phyloP scores from a whole-genome alignment of 2,888 invertebrate species.

The Aporophyla lueneburgensis region DNA sequence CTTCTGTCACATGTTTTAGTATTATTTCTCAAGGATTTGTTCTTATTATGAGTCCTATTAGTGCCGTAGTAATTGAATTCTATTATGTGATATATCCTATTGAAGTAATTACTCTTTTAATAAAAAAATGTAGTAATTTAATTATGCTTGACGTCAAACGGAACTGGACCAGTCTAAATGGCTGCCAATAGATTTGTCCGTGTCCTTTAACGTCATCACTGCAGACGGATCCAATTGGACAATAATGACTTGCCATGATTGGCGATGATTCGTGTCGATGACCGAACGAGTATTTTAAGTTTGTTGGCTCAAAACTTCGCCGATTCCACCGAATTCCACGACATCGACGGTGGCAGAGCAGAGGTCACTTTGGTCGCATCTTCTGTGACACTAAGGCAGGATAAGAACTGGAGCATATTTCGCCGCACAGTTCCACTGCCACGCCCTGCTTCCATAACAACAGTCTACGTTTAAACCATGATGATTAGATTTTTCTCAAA shows the following conservation, averaged over 20 bases:
- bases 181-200: background rate
- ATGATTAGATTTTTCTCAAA: background rate
- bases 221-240: background rate
- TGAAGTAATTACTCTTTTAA: conserved; percentile 36
- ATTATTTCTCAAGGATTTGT: conserved; percentile 41
- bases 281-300: too few relatives aligned
- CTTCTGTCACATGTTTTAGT: conserved; percentile 3
- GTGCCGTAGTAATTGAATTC: conserved; percentile 51
- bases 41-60: conserved; percentile 22
- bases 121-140: conserved; percentile 36
- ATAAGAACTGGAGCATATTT: too few relatives aligned
- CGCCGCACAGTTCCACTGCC: too few relatives aligned
- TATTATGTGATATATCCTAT: conserved; percentile 56
- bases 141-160: conserved; percentile 45
- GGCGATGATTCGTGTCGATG: too few relatives aligned
- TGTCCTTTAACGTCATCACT: conserved; percentile 3
- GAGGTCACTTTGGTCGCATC: too few relatives aligned
- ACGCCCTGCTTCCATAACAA: too few relatives aligned
- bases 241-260: background rate
- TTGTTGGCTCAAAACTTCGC: too few relatives aligned
- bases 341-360: too few relatives aligned
- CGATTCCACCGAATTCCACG: too few relatives aligned
- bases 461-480: background rate
- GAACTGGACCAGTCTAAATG: conserved; percentile 14
- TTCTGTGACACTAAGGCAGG: too few relatives aligned